Evolutionary conservation across 37 sponge, comb jelly and placozoan genomes (phyloP), one percentile per base, ranked within the genome.

Genomic region (Trichoplax adhaerens): DNA sequence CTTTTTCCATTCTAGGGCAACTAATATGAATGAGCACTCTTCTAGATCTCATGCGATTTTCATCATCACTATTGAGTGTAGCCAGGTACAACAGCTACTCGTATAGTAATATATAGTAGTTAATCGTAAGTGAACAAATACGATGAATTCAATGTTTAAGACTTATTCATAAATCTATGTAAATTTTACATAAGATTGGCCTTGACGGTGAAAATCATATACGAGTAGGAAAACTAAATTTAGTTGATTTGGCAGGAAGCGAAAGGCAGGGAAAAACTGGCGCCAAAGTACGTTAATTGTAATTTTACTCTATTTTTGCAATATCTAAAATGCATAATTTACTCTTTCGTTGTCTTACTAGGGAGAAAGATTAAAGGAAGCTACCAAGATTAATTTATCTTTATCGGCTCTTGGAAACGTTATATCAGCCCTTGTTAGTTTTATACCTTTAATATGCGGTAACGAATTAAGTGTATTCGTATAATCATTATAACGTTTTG

Each of bases 41-140:
- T 97, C 99, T n/a, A 68, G 99, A 7, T 97, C 99, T 8, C 99
- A 97, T 73, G 99, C 99, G 53, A 89, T 97, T 53, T 97, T 97
- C 77, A 86, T 91, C 12, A 62, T 92, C 54, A 97, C 99, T 4
- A 82, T 97, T 1, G 99, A 97, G 71, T 92, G 99, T 78, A 85
- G 81, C 63, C 81, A 88, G 79, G 92, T 89, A 64, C 29, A 29
- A 29, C 29, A 29, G 29, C 29, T 29, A 29, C 62, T 60, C 12
- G 10, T 12, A 10, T 60, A 60, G 12, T 12, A 60, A 60, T 60
- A 10, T 12, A 12, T 10, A 60, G 10, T 60, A 12, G 62, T 12
- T 60, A 60, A 60, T 60, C 10, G 62, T 60, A 12, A 12, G 62
- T 12, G 12, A 12, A 60, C 10, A 60, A 12, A 12, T 12, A 60